phyloP scores from a whole-genome alignment of 2,797 vertebrate species.

The Enteromius trimaculatus region DNA sequence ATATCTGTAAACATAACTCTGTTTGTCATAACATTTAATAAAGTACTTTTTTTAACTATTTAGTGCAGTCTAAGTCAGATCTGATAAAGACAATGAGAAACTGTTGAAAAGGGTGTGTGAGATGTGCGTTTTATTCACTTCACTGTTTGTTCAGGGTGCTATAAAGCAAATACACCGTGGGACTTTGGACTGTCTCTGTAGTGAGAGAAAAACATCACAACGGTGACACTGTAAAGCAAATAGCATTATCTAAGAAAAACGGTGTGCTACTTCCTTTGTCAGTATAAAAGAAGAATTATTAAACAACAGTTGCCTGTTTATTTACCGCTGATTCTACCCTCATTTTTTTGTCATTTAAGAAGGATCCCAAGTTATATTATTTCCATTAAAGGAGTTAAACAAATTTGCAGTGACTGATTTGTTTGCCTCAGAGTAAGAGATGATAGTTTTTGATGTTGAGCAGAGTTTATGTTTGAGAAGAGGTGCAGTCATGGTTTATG shows the following conservation, averaged over 20 bases:
- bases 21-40: slow-evolving; percentile 12
- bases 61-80: neutral
- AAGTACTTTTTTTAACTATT: neutral
- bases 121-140: neutral
- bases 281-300: neutral
- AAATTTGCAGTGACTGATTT: neutral
- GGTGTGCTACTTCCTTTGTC: neutral
- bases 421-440: neutral
- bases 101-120: neutral
- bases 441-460: slow-evolving; percentile 8
- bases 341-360: neutral
- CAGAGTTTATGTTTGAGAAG: slow-evolving; percentile 18
- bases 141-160: slow-evolving; percentile 9
- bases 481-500: neutral
- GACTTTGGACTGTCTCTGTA: slow-evolving; percentile 38
- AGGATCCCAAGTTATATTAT: neutral
- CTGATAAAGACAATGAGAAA: neutral
- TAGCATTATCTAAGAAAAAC: neutral
- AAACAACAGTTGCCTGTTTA: neutral
- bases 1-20: neutral
- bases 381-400: neutral
- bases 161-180: slow-evolving; percentile 1
- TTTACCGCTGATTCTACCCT: neutral
- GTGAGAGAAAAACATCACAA: slow-evolving; percentile 6
- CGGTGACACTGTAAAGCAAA: slow-evolving; percentile 13